Percentiles rank a stretch among this genome's conserved stretches.
These are phyloP conservation scores for Pogonophryne albipinna DNA, from an alignment of 2,797 vertebrate genomes.

Conservation along the genomic window DNA sequence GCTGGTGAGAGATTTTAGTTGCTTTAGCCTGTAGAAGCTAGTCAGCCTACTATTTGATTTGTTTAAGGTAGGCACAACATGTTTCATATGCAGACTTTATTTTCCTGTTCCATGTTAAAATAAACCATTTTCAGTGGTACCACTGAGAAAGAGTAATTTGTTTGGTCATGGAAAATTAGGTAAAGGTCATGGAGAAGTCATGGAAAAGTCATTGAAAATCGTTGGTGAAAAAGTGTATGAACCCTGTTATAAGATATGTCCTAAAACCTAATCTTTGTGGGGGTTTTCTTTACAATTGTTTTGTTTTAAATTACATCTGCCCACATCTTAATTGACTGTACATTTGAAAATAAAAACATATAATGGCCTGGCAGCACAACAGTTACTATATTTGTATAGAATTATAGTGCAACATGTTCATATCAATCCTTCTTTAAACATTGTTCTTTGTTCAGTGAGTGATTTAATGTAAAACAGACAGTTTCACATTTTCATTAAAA, in stretches of 20 bases:
- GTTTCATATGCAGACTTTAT: too few species aligned
- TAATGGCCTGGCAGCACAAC: neutral
- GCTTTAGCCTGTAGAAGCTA: too few species aligned
- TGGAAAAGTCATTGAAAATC: too few species aligned
- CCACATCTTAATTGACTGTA: neutral
- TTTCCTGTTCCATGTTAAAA: too few species aligned
- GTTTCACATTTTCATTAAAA: conserved; percentile 3
- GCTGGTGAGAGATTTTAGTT: too few species aligned
- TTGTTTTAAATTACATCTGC: conserved; percentile 11
- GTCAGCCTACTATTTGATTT: too few species aligned
- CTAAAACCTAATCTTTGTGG: conserved; percentile 15
- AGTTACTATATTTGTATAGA: neutral
- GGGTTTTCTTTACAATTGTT: neutral
- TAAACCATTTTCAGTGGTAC: too few species aligned
- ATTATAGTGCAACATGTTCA: neutral
- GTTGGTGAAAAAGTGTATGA: too few species aligned
- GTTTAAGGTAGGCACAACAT: too few species aligned
- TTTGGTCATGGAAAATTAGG: too few species aligned
- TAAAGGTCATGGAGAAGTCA: too few species aligned
- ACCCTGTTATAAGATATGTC: neutral
- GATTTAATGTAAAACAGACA: neutral
- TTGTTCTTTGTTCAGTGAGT: neutral
- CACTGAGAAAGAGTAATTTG: too few species aligned
- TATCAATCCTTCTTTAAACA: neutral
- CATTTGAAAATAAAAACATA: conserved; percentile 6